These are phyloP conservation scores for Cephus nigrinus DNA, from an alignment of 2,888 invertebrate genomes.

Conservation along the genomic window DNA sequence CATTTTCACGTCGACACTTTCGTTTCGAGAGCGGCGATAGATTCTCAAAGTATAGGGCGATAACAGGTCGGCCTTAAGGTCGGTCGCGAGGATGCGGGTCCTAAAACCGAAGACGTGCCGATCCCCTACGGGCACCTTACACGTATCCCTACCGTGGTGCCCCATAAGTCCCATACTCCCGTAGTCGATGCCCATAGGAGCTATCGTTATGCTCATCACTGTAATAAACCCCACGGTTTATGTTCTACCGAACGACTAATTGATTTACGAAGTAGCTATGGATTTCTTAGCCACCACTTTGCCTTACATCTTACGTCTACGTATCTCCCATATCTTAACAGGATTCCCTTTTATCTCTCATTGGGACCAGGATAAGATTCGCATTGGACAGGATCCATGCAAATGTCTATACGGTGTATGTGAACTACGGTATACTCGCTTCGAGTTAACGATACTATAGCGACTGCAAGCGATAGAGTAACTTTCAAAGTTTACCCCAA, in stretches of 20 bases:
- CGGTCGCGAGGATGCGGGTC: constrained; percentile 14
- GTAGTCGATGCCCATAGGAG: not conserved
- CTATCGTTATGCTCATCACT: constrained; percentile 22
- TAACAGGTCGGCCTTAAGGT: not conserved
- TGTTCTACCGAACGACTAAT: constrained; percentile 28
- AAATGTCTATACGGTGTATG: not conserved
- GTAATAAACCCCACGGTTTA: constrained; percentile 32
- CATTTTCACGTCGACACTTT: constrained; percentile 37
- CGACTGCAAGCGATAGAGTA: not conserved
- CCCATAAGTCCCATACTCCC: not conserved
- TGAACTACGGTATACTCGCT: not conserved
- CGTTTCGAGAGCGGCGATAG: constrained; percentile 11
- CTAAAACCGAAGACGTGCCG: constrained; percentile 21
- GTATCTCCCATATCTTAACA: not conserved
- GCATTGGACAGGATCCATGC: not conserved
- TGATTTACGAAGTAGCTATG: constrained; percentile 28
- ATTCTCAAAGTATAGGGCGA: constrained; percentile 1
- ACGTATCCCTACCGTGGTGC: not conserved
- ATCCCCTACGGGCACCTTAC: constrained; percentile 7
- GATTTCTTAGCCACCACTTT: constrained; percentile 4
- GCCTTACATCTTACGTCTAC: not conserved
- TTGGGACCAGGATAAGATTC: not conserved
- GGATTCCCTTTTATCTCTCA: not conserved
- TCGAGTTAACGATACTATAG: not conserved
- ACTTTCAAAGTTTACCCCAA: not conserved